Evolutionary conservation across 2,797 vertebrate species (phyloP), one percentile per base, ranked within the genome.

Genomic region (Sebastolobus alascanus): DNA sequence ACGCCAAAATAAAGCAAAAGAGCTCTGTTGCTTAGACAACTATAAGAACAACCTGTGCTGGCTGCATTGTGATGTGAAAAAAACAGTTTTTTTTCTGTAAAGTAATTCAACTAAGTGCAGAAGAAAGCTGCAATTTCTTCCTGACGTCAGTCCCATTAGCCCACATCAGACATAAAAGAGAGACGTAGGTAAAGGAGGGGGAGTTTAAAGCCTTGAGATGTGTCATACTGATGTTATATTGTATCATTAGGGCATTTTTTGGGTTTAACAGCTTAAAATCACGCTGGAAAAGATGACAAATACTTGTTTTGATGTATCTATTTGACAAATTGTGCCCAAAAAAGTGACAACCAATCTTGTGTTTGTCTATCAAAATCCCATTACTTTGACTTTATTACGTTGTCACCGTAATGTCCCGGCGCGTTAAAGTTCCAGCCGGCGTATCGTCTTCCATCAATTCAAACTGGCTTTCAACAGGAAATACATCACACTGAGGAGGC

Each of bases 41-140:
- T 46, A 55, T 75, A 16, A 74, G 43, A 38, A 27, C 20, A 63
- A 52, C 14, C 68, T 60, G 59, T 11, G 50, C 22, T 6, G 3
- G 20, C 68, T 52, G 55, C 31, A 59, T 7, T 59, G n/a, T 73
- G 58, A 60, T 31, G 71, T 29, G n/a, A 54, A 50, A 55, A 43
- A 78, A 84, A 66, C 22, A 5, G 20, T 1, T 9, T 29, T 31
- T 65, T 4, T 52, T 68, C 38, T 40, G 55, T 73, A 31, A 81
- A 65, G 82, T 38, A 73, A 81, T 81, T 61, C 4, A 13, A 38
- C 6, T 59, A 64, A 85, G 71, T 80, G 74, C 9, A 83, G 72
- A 73, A 83, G 43, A 83, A 87, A 87, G 75, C 79, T 56, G 40
- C 66, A 82, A 75, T 83, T 84, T 76, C 43, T 64, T 58, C 13